These are phyloP conservation scores for Malurus elegans DNA, from an alignment of 2,113 vertebrate genomes.

Conservation along the genomic window DNA sequence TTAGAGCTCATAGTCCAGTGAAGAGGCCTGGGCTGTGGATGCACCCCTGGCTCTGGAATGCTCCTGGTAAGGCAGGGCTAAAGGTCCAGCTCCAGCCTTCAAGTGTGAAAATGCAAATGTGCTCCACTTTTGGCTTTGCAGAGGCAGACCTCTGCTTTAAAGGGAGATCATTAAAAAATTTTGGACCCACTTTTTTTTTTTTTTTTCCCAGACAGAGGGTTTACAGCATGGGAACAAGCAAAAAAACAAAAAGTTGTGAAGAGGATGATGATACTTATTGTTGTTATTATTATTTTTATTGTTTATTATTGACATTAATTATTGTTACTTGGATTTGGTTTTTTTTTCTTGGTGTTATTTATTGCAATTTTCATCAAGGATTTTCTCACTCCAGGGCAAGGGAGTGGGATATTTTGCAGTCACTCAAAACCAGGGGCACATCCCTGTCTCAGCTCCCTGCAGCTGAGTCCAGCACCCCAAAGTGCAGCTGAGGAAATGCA, in stretches of 20 bases:
- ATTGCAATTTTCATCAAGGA: background rate
- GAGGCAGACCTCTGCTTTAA: background rate
- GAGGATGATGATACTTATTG: background rate
- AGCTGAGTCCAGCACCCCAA: background rate
- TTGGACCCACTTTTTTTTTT: background rate
- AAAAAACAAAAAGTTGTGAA: background rate
- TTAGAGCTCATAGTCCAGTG: background rate
- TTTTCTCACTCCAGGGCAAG: background rate
- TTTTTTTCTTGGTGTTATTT: background rate
- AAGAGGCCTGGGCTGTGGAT: background rate
- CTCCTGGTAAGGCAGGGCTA: background rate
- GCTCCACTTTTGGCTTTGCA: background rate
- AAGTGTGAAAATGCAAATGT: background rate
- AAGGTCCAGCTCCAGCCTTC: background rate
- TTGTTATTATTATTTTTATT: background rate
- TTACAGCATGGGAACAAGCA: background rate
- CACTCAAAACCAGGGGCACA: background rate
- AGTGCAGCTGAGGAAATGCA: background rate
- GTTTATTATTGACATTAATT: background rate
- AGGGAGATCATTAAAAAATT: background rate
- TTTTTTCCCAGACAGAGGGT: background rate
- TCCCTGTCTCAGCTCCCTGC: background rate
- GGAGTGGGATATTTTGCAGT: background rate
- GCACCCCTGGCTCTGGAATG: background rate
- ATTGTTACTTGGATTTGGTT: fast-evolving